Percentiles rank a stretch among this genome's conserved stretches.
These are phyloP conservation scores for Tetraneura akinire DNA, from an alignment of 1,140 invertebrate species.

Conservation along the genomic window DNA sequence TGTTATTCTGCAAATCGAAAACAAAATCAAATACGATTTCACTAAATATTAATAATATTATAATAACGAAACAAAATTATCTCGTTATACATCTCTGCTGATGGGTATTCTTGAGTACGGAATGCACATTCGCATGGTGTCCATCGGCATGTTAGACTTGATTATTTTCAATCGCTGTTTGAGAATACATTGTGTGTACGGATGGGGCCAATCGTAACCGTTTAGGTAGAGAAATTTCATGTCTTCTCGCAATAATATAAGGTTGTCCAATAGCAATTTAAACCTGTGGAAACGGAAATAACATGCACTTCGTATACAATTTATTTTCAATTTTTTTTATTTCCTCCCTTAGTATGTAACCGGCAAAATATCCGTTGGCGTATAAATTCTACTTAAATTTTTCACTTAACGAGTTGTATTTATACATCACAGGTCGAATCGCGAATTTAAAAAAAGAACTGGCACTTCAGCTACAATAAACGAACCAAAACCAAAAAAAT, in stretches of 20 bases:
- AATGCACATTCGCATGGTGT: slow-evolving; percentile 13
- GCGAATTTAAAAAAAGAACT: too few species aligned
- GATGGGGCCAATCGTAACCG: slow-evolving; percentile 30
- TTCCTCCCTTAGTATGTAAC: too few species aligned
- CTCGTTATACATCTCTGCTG: neutral
- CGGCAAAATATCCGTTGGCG: too few species aligned
- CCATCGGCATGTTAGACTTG: neutral
- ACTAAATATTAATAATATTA: neutral
- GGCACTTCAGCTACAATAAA: too few species aligned
- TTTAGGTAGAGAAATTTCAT: slow-evolving; percentile 10
- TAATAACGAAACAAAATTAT: neutral
- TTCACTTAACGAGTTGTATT: too few species aligned
- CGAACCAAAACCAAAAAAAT: too few species aligned
- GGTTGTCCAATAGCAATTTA: slow-evolving; percentile 22
- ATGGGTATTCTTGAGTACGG: neutral
- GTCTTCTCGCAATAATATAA: neutral
- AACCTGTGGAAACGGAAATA: slow-evolving; percentile 4
- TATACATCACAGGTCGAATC: too few species aligned
- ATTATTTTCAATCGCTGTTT: slow-evolving; percentile 34
- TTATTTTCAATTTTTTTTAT: too few species aligned
- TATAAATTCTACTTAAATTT: too few species aligned
- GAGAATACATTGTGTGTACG: slow-evolving; percentile 37
- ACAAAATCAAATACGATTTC: neutral
- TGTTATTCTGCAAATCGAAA: neutral
- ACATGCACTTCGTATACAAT: too few species aligned